These are phyloP conservation scores for Gambusia affinis DNA, from an alignment of 2,113 vertebrate genomes.

Conservation along the genomic window DNA sequence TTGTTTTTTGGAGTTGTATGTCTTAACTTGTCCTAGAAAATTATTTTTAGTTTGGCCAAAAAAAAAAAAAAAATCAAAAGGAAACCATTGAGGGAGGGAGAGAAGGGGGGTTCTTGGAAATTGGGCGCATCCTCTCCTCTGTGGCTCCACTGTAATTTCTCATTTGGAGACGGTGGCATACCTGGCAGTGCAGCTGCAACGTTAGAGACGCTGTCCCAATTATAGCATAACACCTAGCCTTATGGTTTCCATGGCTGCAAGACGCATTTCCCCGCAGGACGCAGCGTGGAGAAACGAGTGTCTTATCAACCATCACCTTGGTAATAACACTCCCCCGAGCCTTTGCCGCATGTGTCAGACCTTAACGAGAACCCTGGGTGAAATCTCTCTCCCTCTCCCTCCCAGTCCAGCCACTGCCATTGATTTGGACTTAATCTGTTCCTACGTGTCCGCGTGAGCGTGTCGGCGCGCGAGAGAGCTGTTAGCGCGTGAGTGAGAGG, in stretches of 20 bases:
- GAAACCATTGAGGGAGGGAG: conserved; percentile 18
- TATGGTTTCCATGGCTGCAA: conserved; percentile 94
- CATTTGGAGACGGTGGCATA: conserved; percentile 81
- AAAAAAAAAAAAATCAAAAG: conserved; percentile 37
- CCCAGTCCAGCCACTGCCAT: conserved; percentile 82
- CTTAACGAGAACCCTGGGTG: conserved; percentile 86
- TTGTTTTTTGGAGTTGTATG: too few relatives aligned
- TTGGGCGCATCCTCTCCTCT: conserved; percentile 46
- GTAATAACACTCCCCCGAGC: conserved; percentile 85
- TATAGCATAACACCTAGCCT: conserved; percentile 88
- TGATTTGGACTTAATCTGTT: conserved; percentile 87
- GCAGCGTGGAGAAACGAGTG: conserved; percentile 84
- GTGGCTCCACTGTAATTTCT: conserved; percentile 77
- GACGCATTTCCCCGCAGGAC: conserved; percentile 87
- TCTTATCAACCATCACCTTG: conserved; percentile 91
- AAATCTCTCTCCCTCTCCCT: conserved; percentile 81
- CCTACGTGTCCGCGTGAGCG: conserved; percentile 66
- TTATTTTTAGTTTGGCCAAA: conserved; percentile 28
- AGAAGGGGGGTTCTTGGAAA: conserved; percentile 37
- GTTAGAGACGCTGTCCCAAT: conserved; percentile 85
- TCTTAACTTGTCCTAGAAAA: conserved; percentile 3
- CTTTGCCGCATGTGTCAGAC: conserved; percentile 82
- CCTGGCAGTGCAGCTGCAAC: conserved; percentile 82
- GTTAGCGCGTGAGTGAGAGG: conserved; percentile 24
- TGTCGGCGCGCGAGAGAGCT: conserved; percentile 37